Conservation (phyloP, 92 coral and sea anemone species). For the Paramuricea clavata region DNA sequence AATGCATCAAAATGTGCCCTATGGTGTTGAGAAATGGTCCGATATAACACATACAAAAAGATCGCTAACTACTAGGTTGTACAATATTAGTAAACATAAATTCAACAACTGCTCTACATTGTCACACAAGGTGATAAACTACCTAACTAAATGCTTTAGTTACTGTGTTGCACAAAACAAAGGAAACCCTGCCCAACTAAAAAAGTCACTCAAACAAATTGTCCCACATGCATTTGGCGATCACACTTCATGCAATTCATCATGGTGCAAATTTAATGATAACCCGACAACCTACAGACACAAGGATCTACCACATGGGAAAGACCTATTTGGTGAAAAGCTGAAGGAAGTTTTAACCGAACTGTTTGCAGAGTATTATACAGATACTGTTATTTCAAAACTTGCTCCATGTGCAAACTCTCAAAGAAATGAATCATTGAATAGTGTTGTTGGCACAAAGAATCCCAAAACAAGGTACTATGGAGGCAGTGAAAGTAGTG, state of each 20-base stretch:
- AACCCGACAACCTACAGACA: neutral
- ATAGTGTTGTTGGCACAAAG: no score
- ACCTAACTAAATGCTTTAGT: neutral
- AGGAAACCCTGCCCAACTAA: neutral
- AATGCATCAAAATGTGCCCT: neutral
- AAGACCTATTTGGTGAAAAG: constrained; percentile 5
- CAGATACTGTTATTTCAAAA: neutral
- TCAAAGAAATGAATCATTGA: no score
- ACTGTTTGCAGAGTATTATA: neutral
- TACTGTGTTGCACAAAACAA: neutral
- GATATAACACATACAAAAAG: neutral
- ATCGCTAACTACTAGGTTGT: neutral
- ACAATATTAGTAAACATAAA: neutral
- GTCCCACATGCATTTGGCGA: constrained; percentile 3
- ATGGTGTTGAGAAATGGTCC: constrained; percentile 10
- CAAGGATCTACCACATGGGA: constrained; percentile 8
- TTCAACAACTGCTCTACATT: neutral
- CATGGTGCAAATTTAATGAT: neutral
- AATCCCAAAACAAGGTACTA: no score
- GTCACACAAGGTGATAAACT: constrained; percentile 1
- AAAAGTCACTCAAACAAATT: neutral
- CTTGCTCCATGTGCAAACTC: no score
- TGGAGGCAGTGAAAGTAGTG: no score
- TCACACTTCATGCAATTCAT: constrained; percentile 1
- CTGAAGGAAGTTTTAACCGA: neutral